A percentile compares a stretch with the other conserved stretches of the same genome.
phyloP scores from a whole-genome alignment of 2,888 invertebrate genomes.

The Lobophora halterata region DNA sequence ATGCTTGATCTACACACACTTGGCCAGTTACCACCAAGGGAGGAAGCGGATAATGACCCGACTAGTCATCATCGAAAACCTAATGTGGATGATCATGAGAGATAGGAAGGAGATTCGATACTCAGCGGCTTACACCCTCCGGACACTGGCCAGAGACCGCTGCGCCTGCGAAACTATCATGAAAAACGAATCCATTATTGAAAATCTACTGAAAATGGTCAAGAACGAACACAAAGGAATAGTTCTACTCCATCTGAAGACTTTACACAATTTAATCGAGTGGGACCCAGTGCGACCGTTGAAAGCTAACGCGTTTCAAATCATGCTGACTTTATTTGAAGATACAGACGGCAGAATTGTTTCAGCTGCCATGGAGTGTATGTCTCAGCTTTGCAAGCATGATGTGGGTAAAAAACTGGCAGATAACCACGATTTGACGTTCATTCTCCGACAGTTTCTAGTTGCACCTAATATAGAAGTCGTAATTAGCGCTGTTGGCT shows the following conservation, averaged over 20 bases:
- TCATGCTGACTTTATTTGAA: constrained; percentile 52
- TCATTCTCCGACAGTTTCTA: constrained; percentile 42
- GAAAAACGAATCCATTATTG: constrained; percentile 48
- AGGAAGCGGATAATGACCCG: constrained; percentile 51
- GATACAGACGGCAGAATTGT: constrained; percentile 48
- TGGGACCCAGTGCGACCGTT: constrained; percentile 57
- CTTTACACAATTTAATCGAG: constrained; percentile 52
- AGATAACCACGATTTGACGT: constrained; percentile 58
- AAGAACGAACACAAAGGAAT: constrained; percentile 62
- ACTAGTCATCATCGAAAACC: constrained; percentile 49
- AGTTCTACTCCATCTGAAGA: constrained; percentile 56
- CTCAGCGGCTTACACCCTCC: constrained; percentile 58
- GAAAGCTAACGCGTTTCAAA: constrained; percentile 61
- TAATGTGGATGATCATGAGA: constrained; percentile 54
- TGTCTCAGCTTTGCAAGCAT: constrained; percentile 65
- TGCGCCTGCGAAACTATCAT: constrained; percentile 51
- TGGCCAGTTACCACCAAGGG: constrained; percentile 57
- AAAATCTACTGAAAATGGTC: constrained; percentile 60
- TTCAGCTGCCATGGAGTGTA: constrained; percentile 58
- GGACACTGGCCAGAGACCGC: constrained; percentile 50
- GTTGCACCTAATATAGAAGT: constrained; percentile 41
- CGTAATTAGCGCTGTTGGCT: constrained; percentile 51
- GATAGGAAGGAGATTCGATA: constrained; percentile 66
- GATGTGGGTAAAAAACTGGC: constrained; percentile 57
- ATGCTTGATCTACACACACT: constrained; percentile 52